These are phyloP conservation scores for Pachypsylla venusta DNA, from an alignment of 1,140 invertebrate species.

Conservation along the genomic window DNA sequence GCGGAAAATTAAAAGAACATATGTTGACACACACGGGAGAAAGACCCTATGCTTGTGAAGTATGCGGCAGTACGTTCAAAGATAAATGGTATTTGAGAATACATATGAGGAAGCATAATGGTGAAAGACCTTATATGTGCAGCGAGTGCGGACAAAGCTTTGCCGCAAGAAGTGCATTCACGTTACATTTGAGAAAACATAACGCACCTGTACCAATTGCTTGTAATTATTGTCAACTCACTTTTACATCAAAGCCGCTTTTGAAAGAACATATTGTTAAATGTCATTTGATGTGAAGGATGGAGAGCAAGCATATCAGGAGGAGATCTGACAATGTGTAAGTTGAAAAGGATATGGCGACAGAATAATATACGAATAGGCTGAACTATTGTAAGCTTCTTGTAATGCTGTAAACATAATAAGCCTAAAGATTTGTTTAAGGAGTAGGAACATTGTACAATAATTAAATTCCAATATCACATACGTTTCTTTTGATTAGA, in stretches of 20 bases:
- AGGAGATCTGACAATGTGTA: too few relatives aligned
- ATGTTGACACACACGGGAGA: slow-evolving; percentile 43
- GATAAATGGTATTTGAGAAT: slow-evolving; percentile 26
- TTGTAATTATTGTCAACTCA: slow-evolving; percentile 21
- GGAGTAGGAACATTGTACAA: too few relatives aligned
- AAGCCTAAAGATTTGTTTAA: too few relatives aligned
- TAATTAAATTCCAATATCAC: too few relatives aligned
- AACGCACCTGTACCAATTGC: slow-evolving; percentile 22
- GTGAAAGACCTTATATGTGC: slow-evolving; percentile 24
- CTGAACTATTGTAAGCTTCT: too few relatives aligned
- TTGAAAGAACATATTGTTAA: slow-evolving; percentile 2
- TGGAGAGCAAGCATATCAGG: too few relatives aligned
- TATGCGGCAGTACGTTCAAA: slow-evolving; percentile 54
- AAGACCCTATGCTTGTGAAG: slow-evolving; percentile 43
- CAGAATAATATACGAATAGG: too few relatives aligned
- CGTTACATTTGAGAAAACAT: slow-evolving; percentile 21
- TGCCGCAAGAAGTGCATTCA: slow-evolving; percentile 8
- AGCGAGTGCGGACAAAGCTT: slow-evolving; percentile 28
- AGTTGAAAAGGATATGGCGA: too few relatives aligned
- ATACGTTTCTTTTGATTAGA: too few relatives aligned
- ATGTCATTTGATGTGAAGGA: too few relatives aligned
- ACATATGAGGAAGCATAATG: slow-evolving; percentile 23
- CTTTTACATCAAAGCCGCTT: slow-evolving; percentile 12
- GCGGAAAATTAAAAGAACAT: slow-evolving; percentile 39
- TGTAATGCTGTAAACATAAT: too few relatives aligned